These are phyloP conservation scores for Trachops cirrhosus DNA, from an alignment of 2,797 vertebrate genomes.

Conservation along the genomic window DNA sequence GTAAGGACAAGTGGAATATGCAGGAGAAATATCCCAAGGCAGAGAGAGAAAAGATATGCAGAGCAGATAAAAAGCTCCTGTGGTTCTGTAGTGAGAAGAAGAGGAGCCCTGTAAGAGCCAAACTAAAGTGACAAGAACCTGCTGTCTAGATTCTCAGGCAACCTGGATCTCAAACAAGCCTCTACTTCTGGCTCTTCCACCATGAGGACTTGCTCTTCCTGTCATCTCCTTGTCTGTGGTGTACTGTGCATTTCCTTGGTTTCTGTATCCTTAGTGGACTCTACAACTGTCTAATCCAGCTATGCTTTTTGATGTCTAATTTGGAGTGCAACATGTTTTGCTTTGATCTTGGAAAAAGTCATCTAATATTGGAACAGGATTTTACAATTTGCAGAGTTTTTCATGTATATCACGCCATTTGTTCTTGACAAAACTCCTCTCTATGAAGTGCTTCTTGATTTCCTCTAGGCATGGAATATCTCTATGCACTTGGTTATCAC, in stretches of 20 bases:
- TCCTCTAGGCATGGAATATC: neutral
- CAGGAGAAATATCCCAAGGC: neutral
- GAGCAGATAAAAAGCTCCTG: neutral
- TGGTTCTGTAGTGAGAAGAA: neutral
- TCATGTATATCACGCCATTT: neutral
- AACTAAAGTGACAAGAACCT: neutral
- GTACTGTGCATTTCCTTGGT: neutral
- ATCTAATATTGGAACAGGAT: neutral
- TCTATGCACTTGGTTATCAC: neutral
- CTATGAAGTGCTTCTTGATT: neutral
- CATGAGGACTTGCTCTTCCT: neutral
- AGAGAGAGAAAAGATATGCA: neutral
- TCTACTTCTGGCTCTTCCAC: neutral
- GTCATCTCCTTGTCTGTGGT: neutral
- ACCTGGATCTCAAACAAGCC: neutral
- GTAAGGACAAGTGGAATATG: neutral
- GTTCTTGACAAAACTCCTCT: neutral
- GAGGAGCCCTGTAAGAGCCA: neutral
- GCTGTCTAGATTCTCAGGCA: too few species aligned
- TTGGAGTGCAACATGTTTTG: neutral
- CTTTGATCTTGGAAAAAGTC: constrained; percentile 7
- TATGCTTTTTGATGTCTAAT: neutral
- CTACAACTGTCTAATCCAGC: neutral
- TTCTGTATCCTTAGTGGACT: neutral
- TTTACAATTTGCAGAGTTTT: neutral